Base-by-base conservation (phyloP, 2,113 vertebrate genomes). In the Syngnathus typhle region DNA sequence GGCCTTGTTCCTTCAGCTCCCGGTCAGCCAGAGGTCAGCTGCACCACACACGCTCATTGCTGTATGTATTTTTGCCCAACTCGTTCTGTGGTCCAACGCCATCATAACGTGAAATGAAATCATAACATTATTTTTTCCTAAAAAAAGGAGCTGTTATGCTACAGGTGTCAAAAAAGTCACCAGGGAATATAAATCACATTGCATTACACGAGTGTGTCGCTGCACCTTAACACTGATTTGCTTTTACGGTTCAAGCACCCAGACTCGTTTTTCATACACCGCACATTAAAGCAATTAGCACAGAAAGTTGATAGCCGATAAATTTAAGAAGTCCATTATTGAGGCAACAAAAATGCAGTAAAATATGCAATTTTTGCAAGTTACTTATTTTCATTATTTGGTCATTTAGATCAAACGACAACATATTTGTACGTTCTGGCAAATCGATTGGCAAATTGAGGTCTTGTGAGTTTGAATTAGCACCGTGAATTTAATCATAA, bases 261-360 rank as follows among this genome's bases (percentile, higher is more conserved):
- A 70, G 93, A 93, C 92, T 92, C 92, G 92, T 92, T 95, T 95
- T 95, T 95, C 90, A 94, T 94, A 91, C 92, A 93, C 91, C 92
- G 89, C 88, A 88, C 90, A 70, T 90, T 4, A 18, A 47, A 90
- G 89, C 92, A 94, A 94, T 88, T 88, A 89, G 86, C 94, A 93
- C 94, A 95, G 92, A 95, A 92, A 91, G 90, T 85, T 87, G 84
- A 43, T 8, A 43, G 41, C 41, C 10, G 41, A 11, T 43, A 11
- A 2, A 43, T 43, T 43, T 43, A 23, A 23, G 23, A 23, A 23
- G 23, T 23, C 23, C 1, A 23, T 23, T 23, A 23, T 23, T 23
- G 23, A 23, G 23, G 23, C 23, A 23, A 23, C 23, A 23, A 23
- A 23, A 23, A 23, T 23, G 23, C 23, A 23, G 23, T 23, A 23